Base-by-base conservation (phyloP, 2,888 invertebrate species). In the Leptinotarsa rubiginosa region DNA sequence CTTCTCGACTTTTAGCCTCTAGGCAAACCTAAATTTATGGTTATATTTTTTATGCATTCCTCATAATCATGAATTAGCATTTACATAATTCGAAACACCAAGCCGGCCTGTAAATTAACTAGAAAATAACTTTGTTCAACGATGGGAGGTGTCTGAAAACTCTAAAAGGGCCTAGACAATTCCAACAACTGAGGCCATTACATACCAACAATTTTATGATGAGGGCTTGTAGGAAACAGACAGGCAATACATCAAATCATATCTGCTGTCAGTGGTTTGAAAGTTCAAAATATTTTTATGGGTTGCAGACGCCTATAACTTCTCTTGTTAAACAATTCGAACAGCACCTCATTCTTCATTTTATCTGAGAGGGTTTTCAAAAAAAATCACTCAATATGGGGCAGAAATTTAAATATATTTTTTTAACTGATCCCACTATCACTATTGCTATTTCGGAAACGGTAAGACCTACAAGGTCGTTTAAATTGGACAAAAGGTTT, bases 51-150 rank as follows among this genome's bases (percentile, higher is more conserved):
- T n/a, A 62, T 22, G 22, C 41, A 41, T 62, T 62, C 31, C 41
- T 62, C 31, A 50, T 31, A 54, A 68, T 68, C 31, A 22, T 41
- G 18, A 59, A 69, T 59, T 41, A 56, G 47, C 69, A 69, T 69
- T 69, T 41, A 69, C 54, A 69, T 56, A 69, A 56, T 56, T 69
- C 47, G 20, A 22, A 56, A 69, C 69, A 69, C 69, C 41, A 69
- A 16, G 56, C 56, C n/a, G 47, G 16, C n/a, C n/a, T n/a, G n/a
- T 31, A 69, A 69, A 69, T 56, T 18, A 69, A 56, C 41, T 47
- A 56, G 69, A 59, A 69, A 69, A 69, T 69, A 22, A 56, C 47
- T 56, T 31, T 69, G 7, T 25, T 69, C 41, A 10, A 56, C 47
- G 47, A 69, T 16, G 69, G 69, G 69, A 16, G 69, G 54, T 31